Evolutionary conservation across 2,888 invertebrate species (phyloP), one percentile per base, ranked within the genome.

Genomic region (Pandemis corylana): DNA sequence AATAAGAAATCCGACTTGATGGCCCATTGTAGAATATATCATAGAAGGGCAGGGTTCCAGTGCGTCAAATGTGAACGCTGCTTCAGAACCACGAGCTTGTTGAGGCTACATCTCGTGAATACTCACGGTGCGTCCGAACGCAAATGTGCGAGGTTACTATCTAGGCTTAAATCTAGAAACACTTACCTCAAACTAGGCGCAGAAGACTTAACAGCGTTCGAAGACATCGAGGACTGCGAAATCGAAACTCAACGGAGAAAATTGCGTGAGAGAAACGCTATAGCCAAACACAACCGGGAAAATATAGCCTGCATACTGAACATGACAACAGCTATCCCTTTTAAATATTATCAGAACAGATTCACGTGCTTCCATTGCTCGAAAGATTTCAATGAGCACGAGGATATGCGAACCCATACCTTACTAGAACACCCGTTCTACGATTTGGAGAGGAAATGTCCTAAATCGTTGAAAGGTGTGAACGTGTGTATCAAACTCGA

Each of bases 281-380:
- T 77, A 46, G 76, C 76, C 0, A 74, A 76, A 63, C 69, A 42
- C 20, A 78, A 76, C 56, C 61, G 76, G 7, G 73, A 71, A 46
- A 79, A 80, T 59, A 76, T 80, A 5, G 72, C 74, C 5, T 76
- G 77, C 46, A 76, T 80, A 15, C 56, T 80, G 10, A 79, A 78
- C 56, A 79, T 78, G 77, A 76, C 78, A 4, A 79, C 78, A 5
- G 78, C 78, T 3, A 77, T 80, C 61, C 80, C 80, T 5, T 80
- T 80, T 41, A 79, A 78, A 56, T 78, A 76, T 56, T 78, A 76
- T 65, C 77, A 77, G 63, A 79, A 77, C 44, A 77, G 75, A 62
- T 80, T 77, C 71, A 72, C 76, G 2, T 80, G 80, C 65, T 78
- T 78, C 56, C 79, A 78, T 61, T 80, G 80, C 42, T 64, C 75